Evolutionary conservation across 2,113 vertebrate genomes (phyloP).

Genomic region (Petrocephalus zakoni): DNA sequence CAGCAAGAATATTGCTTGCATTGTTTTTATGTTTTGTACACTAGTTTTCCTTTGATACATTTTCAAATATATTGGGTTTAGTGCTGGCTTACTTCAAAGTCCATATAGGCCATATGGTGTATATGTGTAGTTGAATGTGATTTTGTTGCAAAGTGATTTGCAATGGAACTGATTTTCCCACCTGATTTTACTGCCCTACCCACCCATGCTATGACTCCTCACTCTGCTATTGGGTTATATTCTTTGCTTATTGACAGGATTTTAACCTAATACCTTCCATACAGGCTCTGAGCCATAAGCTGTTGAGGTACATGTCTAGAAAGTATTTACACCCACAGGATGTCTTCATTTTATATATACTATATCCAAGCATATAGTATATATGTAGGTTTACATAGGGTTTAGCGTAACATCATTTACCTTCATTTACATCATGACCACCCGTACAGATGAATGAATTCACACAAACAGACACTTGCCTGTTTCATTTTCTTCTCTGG

Average conservation of each 20-base stretch:
- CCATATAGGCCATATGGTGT: neutral
- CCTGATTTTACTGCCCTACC: neutral
- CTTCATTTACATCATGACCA: neutral
- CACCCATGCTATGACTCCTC: neutral
- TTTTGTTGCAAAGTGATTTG: neutral
- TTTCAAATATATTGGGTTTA: neutral
- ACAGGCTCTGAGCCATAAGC: neutral
- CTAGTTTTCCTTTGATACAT: neutral
- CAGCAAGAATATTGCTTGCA: neutral
- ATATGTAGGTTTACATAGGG: neutral
- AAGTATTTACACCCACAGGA: neutral
- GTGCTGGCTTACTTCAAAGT: neutral
- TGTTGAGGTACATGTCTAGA: neutral
- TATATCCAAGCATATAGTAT: neutral
- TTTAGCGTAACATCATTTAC: neutral
- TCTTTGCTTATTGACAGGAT: neutral
- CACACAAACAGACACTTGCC: conserved; percentile 31
- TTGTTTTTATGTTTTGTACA: neutral
- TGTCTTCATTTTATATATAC: neutral
- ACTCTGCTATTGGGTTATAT: neutral
- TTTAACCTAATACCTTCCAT: neutral
- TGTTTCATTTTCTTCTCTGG: conserved; percentile 50
- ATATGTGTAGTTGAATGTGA: neutral
- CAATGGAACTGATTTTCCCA: neutral
- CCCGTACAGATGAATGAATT: neutral